Base-by-base conservation (phyloP, 2,888 invertebrate genomes). In the Leptura quadrifasciata region DNA sequence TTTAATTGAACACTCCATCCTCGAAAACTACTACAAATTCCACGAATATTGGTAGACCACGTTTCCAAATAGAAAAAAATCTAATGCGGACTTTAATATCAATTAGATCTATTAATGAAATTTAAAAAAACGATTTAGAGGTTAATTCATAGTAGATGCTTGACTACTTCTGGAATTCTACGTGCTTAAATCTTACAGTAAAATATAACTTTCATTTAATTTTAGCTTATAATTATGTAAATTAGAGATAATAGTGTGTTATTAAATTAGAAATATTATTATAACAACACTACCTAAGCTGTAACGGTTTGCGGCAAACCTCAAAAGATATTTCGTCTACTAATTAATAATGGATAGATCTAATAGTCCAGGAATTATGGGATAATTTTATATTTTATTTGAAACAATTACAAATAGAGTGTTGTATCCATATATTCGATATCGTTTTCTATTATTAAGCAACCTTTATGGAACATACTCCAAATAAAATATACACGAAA, bases 161-260 rank as follows among this genome's bases (percentile, higher is more conserved):
- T n/a, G n/a, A n/a, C 47, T 47, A 47, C 47, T 47, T n/a, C 47
- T 47, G 47, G 47, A 47, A 47, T 47, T 47, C 3, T 47, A 47
- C 6, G 1, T n/a, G 47, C n/a, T 15, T n/a, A 47, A 47, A 47
- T 47, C n/a, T 47, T 47, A 47, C 47, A 47, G 47, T 47, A 47
- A n/a, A 47, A 47, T 47, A 47, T 47, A 47, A 47, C n/a, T 47
- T 47, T 47, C 12, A 47, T 47, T n/a, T 47, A 47, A 47, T 47
- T 47, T n/a, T n/a, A 47, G 5, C n/a, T 63, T 63, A 63, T 18
- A 39, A 63, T 39, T 63, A 63, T 63, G 63, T 63, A 63, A 63
- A 63, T 63, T n/a, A 39, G 17, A 63, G 39, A 63, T 63, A 63
- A 63, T 10, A 18, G 39, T 24, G 18, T 20, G 17, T 63, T 39